Evolutionary conservation across 1,140 invertebrate species (phyloP), one percentile per base, ranked within the genome.

Genomic region (Plodia interpunctella): DNA sequence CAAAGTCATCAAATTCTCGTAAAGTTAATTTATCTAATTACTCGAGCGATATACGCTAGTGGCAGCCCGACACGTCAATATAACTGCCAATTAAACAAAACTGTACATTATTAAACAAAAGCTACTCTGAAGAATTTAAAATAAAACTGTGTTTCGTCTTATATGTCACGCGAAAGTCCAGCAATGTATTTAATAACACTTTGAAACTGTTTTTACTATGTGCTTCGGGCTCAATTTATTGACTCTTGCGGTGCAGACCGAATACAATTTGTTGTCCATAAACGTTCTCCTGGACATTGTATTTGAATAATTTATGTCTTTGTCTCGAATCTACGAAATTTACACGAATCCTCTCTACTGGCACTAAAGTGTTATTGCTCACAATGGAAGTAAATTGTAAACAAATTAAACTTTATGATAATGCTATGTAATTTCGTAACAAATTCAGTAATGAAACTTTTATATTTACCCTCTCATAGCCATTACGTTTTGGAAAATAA

Each of bases 131-230:
- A 49, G 6, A 15, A 49, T 49, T 49, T 49, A 19, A 51, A 51
- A 51, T 19, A 1, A 51, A 61, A 62, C 54, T 32, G 49, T 63
- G 63, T 64, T 60, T 60, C 30, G 38, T 56, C 38, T 54, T 63
- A 68, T 58, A 57, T 52, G 55, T 65, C 64, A 63, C 59, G 57
- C 60, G 69, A 68, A 70, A 78, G 65, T 74, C 63, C 67, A 60
- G 63, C 70, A 73, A 70, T 75, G 70, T 71, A 73, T 73, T 78
- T 73, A 71, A 71, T 66, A 63, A 63, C 58, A 60, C 66, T 68
- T 59, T 67, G 64, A 57, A 68, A 65, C 62, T 50, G 65, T 65
- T 66, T 63, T 63, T 67, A 69, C 64, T 66, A 58, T 62, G 57
- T 64, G 56, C 56, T 49, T 55, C 35, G 51, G 66, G 66, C 54